phyloP scores from a whole-genome alignment of 1,140 invertebrate species.

The Fopius arisanus region DNA sequence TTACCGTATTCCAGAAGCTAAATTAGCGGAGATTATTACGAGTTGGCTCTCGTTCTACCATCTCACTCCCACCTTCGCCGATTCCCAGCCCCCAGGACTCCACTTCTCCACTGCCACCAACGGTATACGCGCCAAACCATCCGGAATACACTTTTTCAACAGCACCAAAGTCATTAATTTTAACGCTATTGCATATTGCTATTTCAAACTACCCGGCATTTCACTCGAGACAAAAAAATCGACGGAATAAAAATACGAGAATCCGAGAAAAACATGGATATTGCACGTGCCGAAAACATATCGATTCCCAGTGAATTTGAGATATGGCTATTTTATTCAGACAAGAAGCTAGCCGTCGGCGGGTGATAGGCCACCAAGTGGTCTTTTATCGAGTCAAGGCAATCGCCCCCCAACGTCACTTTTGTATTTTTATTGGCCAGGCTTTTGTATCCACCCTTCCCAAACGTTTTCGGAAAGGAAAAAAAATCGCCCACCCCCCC shows the following conservation, averaged over 20 bases:
- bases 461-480: slow-evolving; percentile 1
- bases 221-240: not conserved
- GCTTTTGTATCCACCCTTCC: not conserved
- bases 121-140: slow-evolving; percentile 25
- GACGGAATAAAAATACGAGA: not conserved
- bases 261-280: not conserved
- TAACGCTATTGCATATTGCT: slow-evolving; percentile 55
- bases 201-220: slow-evolving; percentile 41
- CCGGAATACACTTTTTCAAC: slow-evolving; percentile 42
- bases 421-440: slow-evolving; percentile 7
- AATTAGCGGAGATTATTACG: slow-evolving; percentile 65
- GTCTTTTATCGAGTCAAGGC: slow-evolving; percentile 51
- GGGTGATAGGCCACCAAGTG: slow-evolving; percentile 46
- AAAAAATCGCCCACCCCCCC: slow-evolving; percentile 32
- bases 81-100: slow-evolving; percentile 13
- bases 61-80: slow-evolving; percentile 23
- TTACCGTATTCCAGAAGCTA: slow-evolving; percentile 64
- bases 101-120: slow-evolving; percentile 12
- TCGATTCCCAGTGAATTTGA: slow-evolving; percentile 11
- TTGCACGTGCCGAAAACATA: slow-evolving; percentile 7
- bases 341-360: slow-evolving; percentile 33
- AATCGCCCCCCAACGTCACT: slow-evolving; percentile 28
- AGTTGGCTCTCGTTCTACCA: slow-evolving; percentile 51
- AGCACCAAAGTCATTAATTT: slow-evolving; percentile 49
- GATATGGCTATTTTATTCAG: slow-evolving; percentile 34